Base-by-base conservation (phyloP, 2,797 vertebrate species). In the Perodicticus potto region DNA sequence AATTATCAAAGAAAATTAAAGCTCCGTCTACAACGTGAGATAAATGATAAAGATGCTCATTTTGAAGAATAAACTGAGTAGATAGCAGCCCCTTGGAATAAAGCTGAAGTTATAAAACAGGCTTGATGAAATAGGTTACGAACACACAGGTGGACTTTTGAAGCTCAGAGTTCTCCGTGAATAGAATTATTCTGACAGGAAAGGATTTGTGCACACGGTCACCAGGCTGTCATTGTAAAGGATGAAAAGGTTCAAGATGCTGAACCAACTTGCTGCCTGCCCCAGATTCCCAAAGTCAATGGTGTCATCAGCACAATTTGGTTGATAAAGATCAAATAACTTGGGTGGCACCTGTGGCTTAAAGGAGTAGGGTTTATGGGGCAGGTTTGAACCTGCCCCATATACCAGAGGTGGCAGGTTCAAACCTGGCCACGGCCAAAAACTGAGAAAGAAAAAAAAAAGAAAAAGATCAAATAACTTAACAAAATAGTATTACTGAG, bases 51-150 rank as follows among this genome's bases (percentile, higher is more conserved):
- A 2, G 34, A 17, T 9, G 20, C 14, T 73, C 20, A 19, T 7
- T 7, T 20, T 14, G 27, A 45, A 57, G 6, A 20, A 10, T 8
- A 10, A 0, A 2, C 13, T 34, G 29, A 17, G 0, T 3, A 1
- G n/a, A 34, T 3, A 14, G 22, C 0, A 0, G 63, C 59, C 12
- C 25, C 69, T 22, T 25, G 17, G 1, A 29, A 70, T 12, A 7
- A 53, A 57, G 7, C 29, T 2, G 16, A 34, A n/a, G 1, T 12
- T 49, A 5, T 27, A 34, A n/a, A 11, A 10, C 29, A 82, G 0
- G 45, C 53, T 61, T 29, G 0, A 11, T 70, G 43, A 86, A 86
- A 76, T 32, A 70, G 76, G 40, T 69, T 43, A 76, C 13, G 13
- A 32, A 32, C 10, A 27, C 1, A 19, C 53, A 27, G n/a, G 1